Percentiles rank a stretch among this genome's conserved stretches.
Evolutionary conservation across 2,113 vertebrate species (phyloP).

Genomic region (Corvus cornix): DNA sequence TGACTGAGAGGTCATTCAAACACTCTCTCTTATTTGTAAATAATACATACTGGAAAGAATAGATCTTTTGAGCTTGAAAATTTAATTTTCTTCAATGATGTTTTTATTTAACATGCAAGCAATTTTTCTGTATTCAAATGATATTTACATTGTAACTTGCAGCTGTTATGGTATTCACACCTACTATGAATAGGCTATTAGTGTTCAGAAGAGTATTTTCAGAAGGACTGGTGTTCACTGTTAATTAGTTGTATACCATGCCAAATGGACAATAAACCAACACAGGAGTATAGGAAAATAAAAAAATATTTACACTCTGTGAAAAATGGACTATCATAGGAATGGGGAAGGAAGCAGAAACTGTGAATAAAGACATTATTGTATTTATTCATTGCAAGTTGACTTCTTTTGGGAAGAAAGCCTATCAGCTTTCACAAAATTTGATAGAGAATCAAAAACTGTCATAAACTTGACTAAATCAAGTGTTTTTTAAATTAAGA

Average conservation of each 20-base stretch:
- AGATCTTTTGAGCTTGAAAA: neutral
- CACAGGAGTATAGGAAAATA: neutral
- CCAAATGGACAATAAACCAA: neutral
- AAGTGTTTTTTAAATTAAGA: neutral
- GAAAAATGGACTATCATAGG: neutral
- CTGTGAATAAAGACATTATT: neutral
- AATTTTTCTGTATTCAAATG: neutral
- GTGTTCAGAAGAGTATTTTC: neutral
- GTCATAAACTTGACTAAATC: neutral
- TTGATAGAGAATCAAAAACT: neutral
- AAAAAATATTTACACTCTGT: rapidly evolving
- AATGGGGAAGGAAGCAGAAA: neutral
- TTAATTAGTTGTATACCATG: neutral
- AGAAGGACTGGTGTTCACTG: neutral
- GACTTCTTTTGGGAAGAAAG: neutral
- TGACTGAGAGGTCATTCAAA: neutral
- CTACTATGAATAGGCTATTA: neutral
- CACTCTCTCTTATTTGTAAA: neutral
- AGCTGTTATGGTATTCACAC: neutral
- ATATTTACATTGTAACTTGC: neutral
- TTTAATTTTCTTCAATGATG: neutral
- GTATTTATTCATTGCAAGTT: neutral
- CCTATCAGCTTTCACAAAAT: neutral
- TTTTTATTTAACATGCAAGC: neutral
- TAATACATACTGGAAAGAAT: neutral